Percentiles rank a stretch among this genome's conserved stretches.
phyloP scores from a whole-genome alignment of 1,140 invertebrate species.

The Drosophila cardini region DNA sequence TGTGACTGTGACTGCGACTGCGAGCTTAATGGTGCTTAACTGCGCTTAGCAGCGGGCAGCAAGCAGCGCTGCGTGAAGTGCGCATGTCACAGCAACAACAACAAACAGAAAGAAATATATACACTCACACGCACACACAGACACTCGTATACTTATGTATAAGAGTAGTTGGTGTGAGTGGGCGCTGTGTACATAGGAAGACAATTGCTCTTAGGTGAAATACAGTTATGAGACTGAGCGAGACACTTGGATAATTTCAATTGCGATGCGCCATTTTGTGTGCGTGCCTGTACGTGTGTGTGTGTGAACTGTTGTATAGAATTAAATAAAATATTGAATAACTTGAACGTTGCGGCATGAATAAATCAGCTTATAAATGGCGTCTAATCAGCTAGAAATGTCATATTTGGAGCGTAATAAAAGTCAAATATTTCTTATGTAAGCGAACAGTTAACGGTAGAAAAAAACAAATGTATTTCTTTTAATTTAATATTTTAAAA shows the following conservation, averaged over 20 bases:
- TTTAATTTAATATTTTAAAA: too few species aligned
- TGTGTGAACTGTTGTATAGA: background rate
- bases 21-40: constrained; percentile 78
- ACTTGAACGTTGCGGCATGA: background rate
- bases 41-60: constrained; percentile 44
- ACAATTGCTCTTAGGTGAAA: constrained; percentile 50
- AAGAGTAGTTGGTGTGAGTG: constrained; percentile 26
- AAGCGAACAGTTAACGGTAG: background rate
- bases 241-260: constrained; percentile 37
- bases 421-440: background rate
- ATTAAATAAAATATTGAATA: constrained; percentile 6
- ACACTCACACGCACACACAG: constrained; percentile 15
- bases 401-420: background rate
- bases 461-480: background rate
- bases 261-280: constrained; percentile 46
- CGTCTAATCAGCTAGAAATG: background rate
- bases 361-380: background rate
- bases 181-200: constrained; percentile 66
- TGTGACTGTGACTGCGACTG: constrained; percentile 52
- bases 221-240: constrained; percentile 50
- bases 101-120: constrained; percentile 37
- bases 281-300: background rate
- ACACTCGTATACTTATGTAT: background rate
- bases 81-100: constrained; percentile 59
- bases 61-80: constrained; percentile 64